phyloP scores from a whole-genome alignment of 2,113 vertebrate genomes.

The Gymnobelideus leadbeateri region DNA sequence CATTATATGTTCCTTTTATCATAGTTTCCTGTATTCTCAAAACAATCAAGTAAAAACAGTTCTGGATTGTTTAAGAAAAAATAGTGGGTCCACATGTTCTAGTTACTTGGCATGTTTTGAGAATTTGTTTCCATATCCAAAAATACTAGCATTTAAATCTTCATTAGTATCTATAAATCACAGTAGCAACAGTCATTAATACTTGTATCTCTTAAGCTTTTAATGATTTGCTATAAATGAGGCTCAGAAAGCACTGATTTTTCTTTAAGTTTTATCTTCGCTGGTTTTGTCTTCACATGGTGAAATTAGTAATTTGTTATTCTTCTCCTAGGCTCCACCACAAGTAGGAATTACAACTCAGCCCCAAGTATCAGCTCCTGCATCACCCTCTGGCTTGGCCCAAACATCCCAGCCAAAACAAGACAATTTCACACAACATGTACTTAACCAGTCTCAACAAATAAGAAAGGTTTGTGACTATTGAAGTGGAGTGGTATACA shows the following conservation, averaged over 20 bases:
- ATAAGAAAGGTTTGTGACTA: conserved; percentile 88
- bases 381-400: conserved; percentile 83
- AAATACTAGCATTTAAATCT: background rate
- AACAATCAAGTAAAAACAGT: conserved; percentile 23
- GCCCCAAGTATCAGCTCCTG: conserved; percentile 83
- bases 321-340: conserved; percentile 81
- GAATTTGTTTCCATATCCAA: background rate
- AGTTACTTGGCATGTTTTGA: background rate
- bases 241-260: background rate
- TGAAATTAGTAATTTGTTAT: conserved; percentile 63
- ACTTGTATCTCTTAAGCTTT: background rate
- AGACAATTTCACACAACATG: conserved; percentile 84
- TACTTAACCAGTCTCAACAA: conserved; percentile 85
- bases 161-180: background rate
- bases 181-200: background rate
- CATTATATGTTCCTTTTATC: background rate
- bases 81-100: background rate
- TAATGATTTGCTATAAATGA: background rate
- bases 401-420: conserved; percentile 86
- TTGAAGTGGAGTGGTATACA: background rate
- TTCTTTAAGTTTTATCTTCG: background rate
- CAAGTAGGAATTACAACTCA: conserved; percentile 83
- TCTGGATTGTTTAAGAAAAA: background rate
- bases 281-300: background rate
- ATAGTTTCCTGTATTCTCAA: background rate